Conservation (phyloP, 2,113 vertebrate genomes). For the Strigops habroptila region DNA sequence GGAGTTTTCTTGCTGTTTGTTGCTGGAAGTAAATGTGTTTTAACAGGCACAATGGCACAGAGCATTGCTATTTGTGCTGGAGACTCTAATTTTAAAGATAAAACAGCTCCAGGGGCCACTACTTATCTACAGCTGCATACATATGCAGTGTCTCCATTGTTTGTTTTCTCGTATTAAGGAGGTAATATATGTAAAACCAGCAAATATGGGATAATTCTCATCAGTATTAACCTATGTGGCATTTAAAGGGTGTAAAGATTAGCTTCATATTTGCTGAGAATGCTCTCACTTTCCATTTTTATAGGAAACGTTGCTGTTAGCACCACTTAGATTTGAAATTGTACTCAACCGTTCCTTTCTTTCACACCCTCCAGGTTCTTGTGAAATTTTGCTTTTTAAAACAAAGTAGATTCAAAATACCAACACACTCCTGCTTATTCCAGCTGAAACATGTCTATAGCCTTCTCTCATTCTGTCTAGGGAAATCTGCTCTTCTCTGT, state of each 20-base stretch:
- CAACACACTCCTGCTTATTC: background rate
- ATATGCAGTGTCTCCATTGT: background rate
- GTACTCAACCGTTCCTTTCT: background rate
- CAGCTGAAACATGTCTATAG: background rate
- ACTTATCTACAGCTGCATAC: background rate
- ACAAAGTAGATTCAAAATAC: background rate
- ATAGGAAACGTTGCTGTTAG: background rate
- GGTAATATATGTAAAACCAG: background rate
- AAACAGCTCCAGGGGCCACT: background rate
- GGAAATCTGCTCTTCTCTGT: background rate
- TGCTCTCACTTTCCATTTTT: background rate
- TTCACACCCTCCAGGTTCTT: background rate
- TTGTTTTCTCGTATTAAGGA: background rate
- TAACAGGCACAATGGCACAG: slow-evolving; percentile 1
- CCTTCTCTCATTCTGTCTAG: background rate
- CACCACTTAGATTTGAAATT: background rate
- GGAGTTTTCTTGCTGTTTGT: slow-evolving; percentile 27
- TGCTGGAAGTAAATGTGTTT: slow-evolving; percentile 37
- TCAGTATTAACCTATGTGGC: background rate
- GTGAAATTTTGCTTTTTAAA: background rate
- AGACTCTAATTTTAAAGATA: slow-evolving; percentile 28
- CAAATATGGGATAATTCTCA: background rate
- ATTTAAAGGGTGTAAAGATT: background rate
- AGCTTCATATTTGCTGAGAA: background rate
- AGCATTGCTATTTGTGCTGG: background rate